Evolutionary conservation across 37 sponge, comb jelly and placozoan genomes (phyloP), one percentile per base, ranked within the genome.

Genomic region (Amphimedon queenslandica): DNA sequence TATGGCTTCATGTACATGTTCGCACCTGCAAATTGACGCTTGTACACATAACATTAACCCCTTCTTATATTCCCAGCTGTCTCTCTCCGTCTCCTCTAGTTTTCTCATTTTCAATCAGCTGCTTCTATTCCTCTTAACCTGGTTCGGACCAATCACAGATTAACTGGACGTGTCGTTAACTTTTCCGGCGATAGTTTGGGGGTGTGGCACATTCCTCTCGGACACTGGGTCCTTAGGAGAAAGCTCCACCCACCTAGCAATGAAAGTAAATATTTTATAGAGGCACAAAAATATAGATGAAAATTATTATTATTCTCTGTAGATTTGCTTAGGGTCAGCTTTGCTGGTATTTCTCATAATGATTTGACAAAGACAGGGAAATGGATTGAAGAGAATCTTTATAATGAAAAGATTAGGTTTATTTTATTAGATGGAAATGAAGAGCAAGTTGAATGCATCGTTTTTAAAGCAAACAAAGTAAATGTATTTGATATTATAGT

Each of bases 181-280:
- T 61, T 63, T 6, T 55, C 31, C 0, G 42, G 67, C 58, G 56
- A 77, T 32, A 33, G 57, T 2, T 1, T 84, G 13, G 68, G 58
- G 58, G 85, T 84, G 47, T 84, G 85, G 85, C 85, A 84, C 65
- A 32, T 72, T 55, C 78, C 85, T 16, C 33, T 32, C 2, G 58
- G 57, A 32, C 64, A 57, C 23, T 24, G 74, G 29, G 3, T 63
- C 25, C 42, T 84, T 3, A 40, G 74, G 25, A 41, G 66, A 47
- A 35, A 53, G 5, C 27, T 47, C 6, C 33, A 36, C 1, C 85
- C 78, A 18, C 53, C 13, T 47, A 13, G 53, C 13, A n/a, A n/a
- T n/a, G n/a, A n/a, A n/a, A n/a, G n/a, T n/a, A n/a, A n/a, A n/a
- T n/a, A n/a, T n/a, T n/a, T n/a, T 47, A 13, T 47, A 47, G 53